Base-by-base conservation (phyloP, 2,113 vertebrate species). In the Zingel zingel region DNA sequence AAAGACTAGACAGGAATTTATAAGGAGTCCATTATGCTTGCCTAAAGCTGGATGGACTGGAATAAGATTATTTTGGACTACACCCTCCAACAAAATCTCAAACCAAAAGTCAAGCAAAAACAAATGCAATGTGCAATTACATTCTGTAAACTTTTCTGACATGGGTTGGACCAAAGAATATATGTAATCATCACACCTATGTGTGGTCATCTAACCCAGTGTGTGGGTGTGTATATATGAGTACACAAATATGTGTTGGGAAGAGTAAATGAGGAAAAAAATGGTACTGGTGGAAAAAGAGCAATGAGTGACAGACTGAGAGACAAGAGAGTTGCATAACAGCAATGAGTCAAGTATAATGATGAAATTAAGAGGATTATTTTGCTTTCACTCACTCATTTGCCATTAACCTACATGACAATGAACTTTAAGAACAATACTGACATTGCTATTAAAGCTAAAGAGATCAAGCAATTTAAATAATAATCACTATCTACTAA, bases 141-240 rank as follows among this genome's bases (percentile, higher is more conserved):
- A 56, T 0, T 63, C 59, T 65, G 27, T 39, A 53, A 50, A 58
- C 30, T 11, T 58, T 56, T 56, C 30, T 2, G 1, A 36, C 30
- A 53, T n/a, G 6, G 25, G 21, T 43, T 71, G 51, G 58, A 59
- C n/a, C 30, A 62, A 62, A 48, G 47, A 71, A 62, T 14, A 80
- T 47, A 53, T 54, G 27, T 57, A 50, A 57, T 79, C 65, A 50
- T 79, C 65, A 23, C 61, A 79, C 45, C 18, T 27, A 30, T 64
- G 16, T 9, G 4, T 8, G 12, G 36, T 50, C 74, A 54, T 79
- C 47, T 16, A 10, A 78, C 30, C 50, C 27, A 51, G 27, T 45
- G 36, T 45, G 66, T 76, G 70, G 23, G 36, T 36, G 64, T 58
- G 30, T 51, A 3, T 51, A 3, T 23, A n/a, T 18, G 47, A 39